phyloP scores from a whole-genome alignment of 2,888 invertebrate species.

The Petrolisthes manimaculis region DNA sequence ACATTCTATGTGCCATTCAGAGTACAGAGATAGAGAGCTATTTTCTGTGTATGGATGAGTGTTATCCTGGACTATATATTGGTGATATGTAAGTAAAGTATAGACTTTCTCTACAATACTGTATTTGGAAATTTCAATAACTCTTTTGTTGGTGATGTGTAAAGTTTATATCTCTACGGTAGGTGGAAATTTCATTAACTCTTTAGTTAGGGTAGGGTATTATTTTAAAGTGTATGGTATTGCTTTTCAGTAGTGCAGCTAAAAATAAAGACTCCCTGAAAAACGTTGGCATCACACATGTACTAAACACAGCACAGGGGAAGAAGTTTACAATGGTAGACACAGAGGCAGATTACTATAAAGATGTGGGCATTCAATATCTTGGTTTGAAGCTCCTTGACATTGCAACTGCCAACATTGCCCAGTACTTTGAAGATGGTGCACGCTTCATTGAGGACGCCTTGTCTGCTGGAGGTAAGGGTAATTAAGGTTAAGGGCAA shows the following conservation, averaged over 20 bases:
- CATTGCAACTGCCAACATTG: slow-evolving; percentile 82
- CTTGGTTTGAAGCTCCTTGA: slow-evolving; percentile 86
- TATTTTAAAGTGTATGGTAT: neutral
- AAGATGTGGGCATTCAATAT: slow-evolving; percentile 81
- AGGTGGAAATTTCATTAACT: no score
- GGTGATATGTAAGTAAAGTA: slow-evolving; percentile 70
- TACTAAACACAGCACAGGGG: slow-evolving; percentile 89
- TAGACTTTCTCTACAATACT: neutral
- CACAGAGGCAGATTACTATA: slow-evolving; percentile 67
- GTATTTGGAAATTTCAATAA: no score
- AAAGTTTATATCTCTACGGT: no score
- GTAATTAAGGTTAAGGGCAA: neutral
- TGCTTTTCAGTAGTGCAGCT: slow-evolving; percentile 76
- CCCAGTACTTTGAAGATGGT: slow-evolving; percentile 83
- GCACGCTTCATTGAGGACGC: slow-evolving; percentile 85
- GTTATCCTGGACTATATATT: slow-evolving; percentile 71
- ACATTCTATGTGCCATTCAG: neutral
- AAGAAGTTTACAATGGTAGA: slow-evolving; percentile 80
- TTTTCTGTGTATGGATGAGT: slow-evolving; percentile 70
- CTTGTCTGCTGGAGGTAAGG: slow-evolving; percentile 59
- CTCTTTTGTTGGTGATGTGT: no score
- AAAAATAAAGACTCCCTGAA: slow-evolving; percentile 81
- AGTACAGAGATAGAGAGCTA: neutral
- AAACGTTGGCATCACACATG: slow-evolving; percentile 84
- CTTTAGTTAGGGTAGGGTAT: no score